These are phyloP conservation scores for Ochotona princeps DNA, from an alignment of 2,113 vertebrate species.

Conservation along the genomic window DNA sequence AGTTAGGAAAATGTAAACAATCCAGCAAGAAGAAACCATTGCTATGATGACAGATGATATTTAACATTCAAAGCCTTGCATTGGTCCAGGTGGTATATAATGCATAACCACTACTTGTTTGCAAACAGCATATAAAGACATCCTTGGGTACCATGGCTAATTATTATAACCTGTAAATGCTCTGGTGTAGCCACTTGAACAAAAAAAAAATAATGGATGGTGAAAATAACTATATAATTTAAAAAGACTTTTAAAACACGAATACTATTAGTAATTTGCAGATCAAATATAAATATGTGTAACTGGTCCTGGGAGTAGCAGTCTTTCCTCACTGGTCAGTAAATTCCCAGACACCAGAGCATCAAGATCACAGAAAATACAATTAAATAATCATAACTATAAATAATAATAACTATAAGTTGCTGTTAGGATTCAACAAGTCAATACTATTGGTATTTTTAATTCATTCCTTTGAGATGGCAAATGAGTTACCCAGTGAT, in stretches of 20 bases:
- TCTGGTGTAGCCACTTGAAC: neutral
- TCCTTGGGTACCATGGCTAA: conserved; percentile 40
- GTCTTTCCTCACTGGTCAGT: neutral
- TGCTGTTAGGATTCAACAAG: neutral
- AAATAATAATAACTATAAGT: neutral
- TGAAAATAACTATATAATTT: neutral
- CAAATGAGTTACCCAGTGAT: neutral
- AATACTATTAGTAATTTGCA: neutral
- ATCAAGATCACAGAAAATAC: neutral
- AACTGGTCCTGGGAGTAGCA: neutral
- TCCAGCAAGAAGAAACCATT: neutral
- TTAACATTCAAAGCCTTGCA: conserved; percentile 18
- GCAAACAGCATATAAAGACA: neutral
- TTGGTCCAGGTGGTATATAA: neutral
- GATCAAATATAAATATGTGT: neutral
- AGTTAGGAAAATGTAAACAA: conserved; percentile 14
- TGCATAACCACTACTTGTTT: neutral
- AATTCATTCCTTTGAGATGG: neutral
- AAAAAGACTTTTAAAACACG: neutral
- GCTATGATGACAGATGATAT: conserved; percentile 3
- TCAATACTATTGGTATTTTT: conserved; percentile 1
- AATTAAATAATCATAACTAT: conserved; percentile 8
- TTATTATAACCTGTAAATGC: neutral
- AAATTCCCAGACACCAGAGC: neutral
- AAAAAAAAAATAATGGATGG: neutral